Evolutionary conservation across 2,888 invertebrate species (phyloP).

Genomic region (Callyntrura guangdongensis): DNA sequence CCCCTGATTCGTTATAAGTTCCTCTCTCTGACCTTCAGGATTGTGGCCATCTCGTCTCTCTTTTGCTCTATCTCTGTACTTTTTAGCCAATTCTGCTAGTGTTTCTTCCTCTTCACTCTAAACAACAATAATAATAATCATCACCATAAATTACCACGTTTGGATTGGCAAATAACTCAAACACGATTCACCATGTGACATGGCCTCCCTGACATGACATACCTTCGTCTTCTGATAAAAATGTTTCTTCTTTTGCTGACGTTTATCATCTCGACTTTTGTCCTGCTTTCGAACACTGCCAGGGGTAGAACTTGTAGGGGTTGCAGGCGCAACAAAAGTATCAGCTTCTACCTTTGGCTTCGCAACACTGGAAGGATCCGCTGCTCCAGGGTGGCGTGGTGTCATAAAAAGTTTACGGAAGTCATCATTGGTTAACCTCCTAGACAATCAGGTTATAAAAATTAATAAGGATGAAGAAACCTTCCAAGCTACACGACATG

Average conservation of each 20-base stretch:
- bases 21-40: constrained; percentile 94
- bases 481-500: too few species aligned
- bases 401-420: constrained; percentile 98
- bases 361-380: constrained; percentile 78
- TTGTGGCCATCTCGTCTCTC: constrained; percentile 95
- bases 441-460: constrained; percentile 49
- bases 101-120: constrained; percentile 98
- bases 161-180: too few species aligned
- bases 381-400: constrained; percentile 90
- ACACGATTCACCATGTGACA: too few species aligned
- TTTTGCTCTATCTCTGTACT: constrained; percentile 96
- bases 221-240: constrained; percentile 91
- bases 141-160: too few species aligned
- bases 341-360: constrained; percentile 72
- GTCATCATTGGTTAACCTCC: constrained; percentile 95
- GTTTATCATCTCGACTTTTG: constrained; percentile 90
- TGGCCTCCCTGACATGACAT: too few species aligned
- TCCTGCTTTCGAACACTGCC: constrained; percentile 81
- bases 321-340: constrained; percentile 82
- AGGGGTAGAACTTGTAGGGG: constrained; percentile 84
- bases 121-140: constrained; percentile 86
- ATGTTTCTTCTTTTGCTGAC: constrained; percentile 96
- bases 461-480: too few species aligned
- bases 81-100: constrained; percentile 96
- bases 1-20: constrained; percentile 92